These are phyloP conservation scores for Girardia tigrina DNA, from an alignment of 2,888 invertebrate genomes.

Conservation along the genomic window DNA sequence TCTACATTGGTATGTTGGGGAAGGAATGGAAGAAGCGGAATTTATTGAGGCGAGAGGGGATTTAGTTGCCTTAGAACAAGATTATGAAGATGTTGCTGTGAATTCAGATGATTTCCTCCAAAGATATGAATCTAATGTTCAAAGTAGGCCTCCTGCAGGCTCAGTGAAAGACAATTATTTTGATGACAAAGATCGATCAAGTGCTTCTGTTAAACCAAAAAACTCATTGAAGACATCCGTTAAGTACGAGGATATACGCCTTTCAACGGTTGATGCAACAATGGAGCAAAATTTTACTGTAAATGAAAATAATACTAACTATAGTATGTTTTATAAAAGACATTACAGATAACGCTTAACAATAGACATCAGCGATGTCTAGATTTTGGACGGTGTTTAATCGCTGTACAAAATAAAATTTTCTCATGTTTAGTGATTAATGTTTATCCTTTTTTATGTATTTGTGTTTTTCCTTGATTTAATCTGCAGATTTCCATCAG, in stretches of 20 bases:
- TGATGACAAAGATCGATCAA: neutral
- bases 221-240: neutral
- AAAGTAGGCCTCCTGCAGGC: neutral
- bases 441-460: no score
- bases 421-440: neutral
- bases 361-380: constrained; percentile 7
- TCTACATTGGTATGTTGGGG: constrained; percentile 51
- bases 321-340: constrained; percentile 23
- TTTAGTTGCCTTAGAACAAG: constrained; percentile 53
- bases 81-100: constrained; percentile 52
- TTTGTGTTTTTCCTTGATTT: no score
- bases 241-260: neutral
- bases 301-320: constrained; percentile 14
- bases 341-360: constrained; percentile 1
- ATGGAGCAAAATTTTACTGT: neutral
- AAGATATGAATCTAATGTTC: neutral
- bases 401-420: constrained; percentile 21
- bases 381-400: constrained; percentile 1
- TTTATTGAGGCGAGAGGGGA: constrained; percentile 76
- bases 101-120: constrained; percentile 50
- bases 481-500: no score
- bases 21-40: constrained; percentile 59
- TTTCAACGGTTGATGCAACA: neutral
- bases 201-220: neutral
- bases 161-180: neutral